phyloP scores from a whole-genome alignment of 2,888 invertebrate species.

The Nephrotoma guestfalica region DNA sequence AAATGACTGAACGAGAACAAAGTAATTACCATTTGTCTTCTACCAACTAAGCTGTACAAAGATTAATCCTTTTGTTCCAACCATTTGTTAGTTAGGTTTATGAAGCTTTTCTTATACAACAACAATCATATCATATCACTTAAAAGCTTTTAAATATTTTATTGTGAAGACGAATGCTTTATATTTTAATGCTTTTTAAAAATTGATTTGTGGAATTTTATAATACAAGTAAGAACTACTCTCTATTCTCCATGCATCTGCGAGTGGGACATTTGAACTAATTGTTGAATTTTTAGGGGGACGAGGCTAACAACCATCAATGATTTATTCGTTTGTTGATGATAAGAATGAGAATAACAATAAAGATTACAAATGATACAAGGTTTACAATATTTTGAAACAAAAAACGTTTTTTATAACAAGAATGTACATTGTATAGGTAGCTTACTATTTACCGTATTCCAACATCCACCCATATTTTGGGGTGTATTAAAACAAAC shows the following conservation, averaged over 20 bases:
- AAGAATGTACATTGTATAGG: too few relatives aligned
- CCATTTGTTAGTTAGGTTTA: neutral
- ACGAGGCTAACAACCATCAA: neutral
- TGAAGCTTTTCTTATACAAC: neutral
- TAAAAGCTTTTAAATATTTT: neutral
- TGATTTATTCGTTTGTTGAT: neutral
- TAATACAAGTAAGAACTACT: neutral
- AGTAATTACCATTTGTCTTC: neutral
- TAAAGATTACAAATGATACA: neutral
- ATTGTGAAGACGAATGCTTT: neutral
- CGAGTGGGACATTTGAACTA: neutral
- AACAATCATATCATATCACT: neutral
- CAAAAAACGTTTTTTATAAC: neutral
- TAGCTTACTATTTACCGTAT: neutral
- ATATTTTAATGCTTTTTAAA: neutral
- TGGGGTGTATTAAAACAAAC: neutral
- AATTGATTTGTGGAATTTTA: neutral
- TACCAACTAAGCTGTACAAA: neutral
- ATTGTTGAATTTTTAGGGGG: too few relatives aligned
- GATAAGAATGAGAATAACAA: neutral
- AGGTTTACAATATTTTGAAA: neutral
- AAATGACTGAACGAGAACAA: neutral
- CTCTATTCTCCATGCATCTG: neutral
- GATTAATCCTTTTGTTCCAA: neutral
- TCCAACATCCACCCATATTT: neutral